Base-by-base conservation (phyloP, 2,797 vertebrate genomes). In the Danio jaintianensis region DNA sequence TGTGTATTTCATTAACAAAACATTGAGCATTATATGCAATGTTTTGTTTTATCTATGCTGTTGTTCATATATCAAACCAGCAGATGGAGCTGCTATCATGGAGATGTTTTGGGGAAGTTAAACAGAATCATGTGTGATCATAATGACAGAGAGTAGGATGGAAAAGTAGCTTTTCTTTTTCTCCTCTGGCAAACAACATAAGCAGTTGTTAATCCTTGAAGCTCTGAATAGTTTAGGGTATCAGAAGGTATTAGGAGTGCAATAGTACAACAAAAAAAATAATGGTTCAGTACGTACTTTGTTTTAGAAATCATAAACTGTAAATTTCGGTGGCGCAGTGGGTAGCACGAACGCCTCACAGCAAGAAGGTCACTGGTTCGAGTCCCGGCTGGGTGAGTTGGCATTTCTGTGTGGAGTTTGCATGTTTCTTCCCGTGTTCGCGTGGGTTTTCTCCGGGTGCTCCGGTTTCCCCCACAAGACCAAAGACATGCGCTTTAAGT, bases 31-130 rank as follows among this genome's bases (percentile, higher is more conserved):
- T 70, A 42, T 50, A 66, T 16, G 20, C 3, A 48, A n/a, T 18
- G 0, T 47, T 12, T 36, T 18, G 13, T 6, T 18, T 38, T 16
- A 5, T 5, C 13, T 15, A 73, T 59, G 56, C 4, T 56, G 68
- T 81, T 58, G 55, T 87, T 82, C 16, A 36, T 52, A 22, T 11
- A 7, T 69, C 38, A 78, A 22, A 62, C 82, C 94, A 92, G 85
- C 85, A 93, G 92, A 84, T 85, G 87, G 91, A 16, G 88, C 63
- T 89, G 81, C 83, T 88, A 85, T 85, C 82, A 89, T 87, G 84
- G 80, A 67, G 42, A 91, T 88, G 83, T 16, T 5, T 45, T 84
- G 63, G 42, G 38, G 7, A 76, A 75, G 2, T 7, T 36, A 78
- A 42, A 82, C 52, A 83, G 70, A 77, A 79, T 76, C 78, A 67